Conservation (phyloP, 2,113 vertebrate genomes). For the Aphelocoma coerulescens region DNA sequence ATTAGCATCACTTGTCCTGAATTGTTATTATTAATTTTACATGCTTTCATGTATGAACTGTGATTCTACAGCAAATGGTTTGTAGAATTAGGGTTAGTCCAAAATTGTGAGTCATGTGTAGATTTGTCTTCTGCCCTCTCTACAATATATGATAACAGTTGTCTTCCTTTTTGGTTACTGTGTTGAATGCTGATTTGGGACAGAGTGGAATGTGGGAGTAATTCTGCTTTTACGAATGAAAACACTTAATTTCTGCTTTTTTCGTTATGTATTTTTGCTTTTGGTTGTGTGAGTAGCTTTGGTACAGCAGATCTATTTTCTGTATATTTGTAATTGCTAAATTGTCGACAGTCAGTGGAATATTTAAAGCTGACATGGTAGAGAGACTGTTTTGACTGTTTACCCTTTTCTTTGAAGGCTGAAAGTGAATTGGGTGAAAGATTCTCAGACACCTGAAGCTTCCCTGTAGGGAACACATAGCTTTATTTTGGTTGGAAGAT, state of each 20-base stretch:
- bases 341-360: neutral
- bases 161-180: neutral
- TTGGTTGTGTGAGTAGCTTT: conserved; percentile 61
- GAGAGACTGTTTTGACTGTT: neutral
- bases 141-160: neutral
- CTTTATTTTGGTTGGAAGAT: conserved; percentile 63
- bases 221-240: conserved; percentile 38
- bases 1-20: neutral
- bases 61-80: neutral
- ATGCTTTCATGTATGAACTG: neutral
- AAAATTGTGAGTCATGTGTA: neutral
- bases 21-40: neutral
- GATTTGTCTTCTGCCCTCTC: neutral
- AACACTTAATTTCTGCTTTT: conserved; percentile 27
- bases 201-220: neutral
- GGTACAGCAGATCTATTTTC: conserved; percentile 28
- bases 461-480: conserved; percentile 52
- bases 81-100: neutral
- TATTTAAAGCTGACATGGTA: neutral
- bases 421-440: conserved; percentile 25
- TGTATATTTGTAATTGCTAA: conserved; percentile 52
- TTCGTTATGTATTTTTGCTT: conserved; percentile 64
- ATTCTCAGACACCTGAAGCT: neutral
- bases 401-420: conserved; percentile 37
- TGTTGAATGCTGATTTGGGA: neutral